These are phyloP conservation scores for Neuroterus valhalla DNA, from an alignment of 1,140 invertebrate genomes.

Conservation along the genomic window DNA sequence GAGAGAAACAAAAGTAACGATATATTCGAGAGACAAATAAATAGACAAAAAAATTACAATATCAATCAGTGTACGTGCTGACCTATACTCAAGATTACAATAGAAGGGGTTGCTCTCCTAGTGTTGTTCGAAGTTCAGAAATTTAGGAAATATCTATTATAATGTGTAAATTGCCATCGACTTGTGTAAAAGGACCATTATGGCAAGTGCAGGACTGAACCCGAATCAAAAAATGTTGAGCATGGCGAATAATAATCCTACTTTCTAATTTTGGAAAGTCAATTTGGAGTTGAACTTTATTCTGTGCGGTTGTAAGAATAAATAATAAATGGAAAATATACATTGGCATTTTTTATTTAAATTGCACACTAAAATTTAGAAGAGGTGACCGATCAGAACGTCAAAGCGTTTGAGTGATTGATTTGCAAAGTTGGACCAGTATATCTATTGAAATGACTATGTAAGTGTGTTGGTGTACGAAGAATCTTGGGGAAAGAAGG, in stretches of 20 bases:
- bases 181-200: background rate
- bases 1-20: slow-evolving; percentile 72
- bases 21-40: slow-evolving; percentile 63
- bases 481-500: background rate
- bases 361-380: too few relatives aligned
- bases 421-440: background rate
- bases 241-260: too few relatives aligned
- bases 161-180: background rate
- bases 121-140: background rate
- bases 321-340: too few relatives aligned
- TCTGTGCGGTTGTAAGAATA: too few relatives aligned
- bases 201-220: too few relatives aligned
- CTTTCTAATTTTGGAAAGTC: too few relatives aligned
- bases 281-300: too few relatives aligned
- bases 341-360: too few relatives aligned
- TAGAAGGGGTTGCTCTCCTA: background rate
- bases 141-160: background rate
- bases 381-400: too few relatives aligned
- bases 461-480: background rate
- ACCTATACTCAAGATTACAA: slow-evolving; percentile 33
- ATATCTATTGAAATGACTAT: background rate
- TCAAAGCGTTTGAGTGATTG: background rate
- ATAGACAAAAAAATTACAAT: slow-evolving; percentile 59
- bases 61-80: slow-evolving; percentile 52
- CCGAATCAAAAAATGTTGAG: too few relatives aligned